Percentiles rank a stretch among this genome's conserved stretches.
Evolutionary conservation across 1,140 invertebrate species (phyloP).

Genomic region (Schmidtea mediterranea): DNA sequence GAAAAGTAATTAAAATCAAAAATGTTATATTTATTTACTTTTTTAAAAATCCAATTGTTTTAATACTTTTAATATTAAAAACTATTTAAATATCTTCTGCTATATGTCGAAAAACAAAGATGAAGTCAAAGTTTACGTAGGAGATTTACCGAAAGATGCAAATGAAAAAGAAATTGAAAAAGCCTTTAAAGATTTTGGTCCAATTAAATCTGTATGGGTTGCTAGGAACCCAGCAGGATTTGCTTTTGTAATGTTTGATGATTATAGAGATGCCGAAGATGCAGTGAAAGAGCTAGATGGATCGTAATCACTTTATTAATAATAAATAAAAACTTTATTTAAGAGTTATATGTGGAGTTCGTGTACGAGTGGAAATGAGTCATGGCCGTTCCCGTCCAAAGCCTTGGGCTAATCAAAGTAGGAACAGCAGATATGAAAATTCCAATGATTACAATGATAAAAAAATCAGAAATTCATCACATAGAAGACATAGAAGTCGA

Average conservation of each 20-base stretch:
- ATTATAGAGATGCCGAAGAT: constrained; percentile 9
- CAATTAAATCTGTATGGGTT: constrained; percentile 9
- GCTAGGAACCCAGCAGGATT: constrained; percentile 11
- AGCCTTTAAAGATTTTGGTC: constrained; percentile 24
- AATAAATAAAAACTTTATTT: constrained; percentile 40
- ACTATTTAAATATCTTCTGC: no score
- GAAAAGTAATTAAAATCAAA: no score
- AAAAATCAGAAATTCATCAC: no score
- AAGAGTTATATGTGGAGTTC: constrained; percentile 47
- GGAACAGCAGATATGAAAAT: constrained; percentile 11
- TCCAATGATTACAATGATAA: constrained; percentile 25
- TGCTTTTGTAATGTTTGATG: constrained; percentile 11
- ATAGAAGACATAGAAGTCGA: no score
- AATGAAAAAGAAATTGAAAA: constrained; percentile 32
- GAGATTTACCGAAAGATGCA: constrained; percentile 40
- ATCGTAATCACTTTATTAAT: no score
- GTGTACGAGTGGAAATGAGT: constrained; percentile 67
- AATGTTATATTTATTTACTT: no score
- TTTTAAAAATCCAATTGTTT: no score
- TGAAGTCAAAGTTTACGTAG: constrained; percentile 93
- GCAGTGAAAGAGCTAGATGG: constrained; percentile 8
- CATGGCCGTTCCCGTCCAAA: constrained; percentile 39
- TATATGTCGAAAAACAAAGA: no score
- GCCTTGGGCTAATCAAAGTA: not conserved
- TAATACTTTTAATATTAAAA: no score